Evolutionary conservation across 1,140 invertebrate species (phyloP).

Genomic region (Macrobrachium rosenbergii): DNA sequence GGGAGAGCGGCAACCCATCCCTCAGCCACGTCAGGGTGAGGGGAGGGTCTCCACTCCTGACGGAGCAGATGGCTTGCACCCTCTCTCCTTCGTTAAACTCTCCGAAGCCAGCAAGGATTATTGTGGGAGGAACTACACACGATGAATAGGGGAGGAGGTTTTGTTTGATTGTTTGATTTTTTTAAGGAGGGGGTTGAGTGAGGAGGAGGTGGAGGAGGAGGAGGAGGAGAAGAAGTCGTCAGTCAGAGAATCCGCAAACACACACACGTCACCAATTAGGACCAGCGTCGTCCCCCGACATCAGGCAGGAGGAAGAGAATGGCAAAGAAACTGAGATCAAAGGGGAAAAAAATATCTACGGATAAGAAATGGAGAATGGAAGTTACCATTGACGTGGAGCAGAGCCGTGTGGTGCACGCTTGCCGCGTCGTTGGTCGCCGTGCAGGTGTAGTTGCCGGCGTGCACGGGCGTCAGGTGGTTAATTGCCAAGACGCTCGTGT

Average conservation of each 20-base stretch:
- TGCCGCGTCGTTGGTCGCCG: slow-evolving; percentile 81
- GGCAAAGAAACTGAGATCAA: too few species aligned
- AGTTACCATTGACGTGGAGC: slow-evolving; percentile 79
- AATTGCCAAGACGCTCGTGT: slow-evolving; percentile 48
- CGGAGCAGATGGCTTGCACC: slow-evolving; percentile 74
- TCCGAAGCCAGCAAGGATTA: slow-evolving; percentile 66
- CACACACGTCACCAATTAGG: too few species aligned
- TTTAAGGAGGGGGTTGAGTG: too few species aligned
- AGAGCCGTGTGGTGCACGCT: slow-evolving; percentile 82
- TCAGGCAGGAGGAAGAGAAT: slow-evolving; percentile 10
- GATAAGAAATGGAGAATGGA: slow-evolving; percentile 72
- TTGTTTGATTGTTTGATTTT: too few species aligned
- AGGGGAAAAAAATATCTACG: too few species aligned
- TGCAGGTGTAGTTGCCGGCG: slow-evolving; percentile 85
- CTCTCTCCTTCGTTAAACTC: slow-evolving; percentile 66
- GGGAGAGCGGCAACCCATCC: slow-evolving; percentile 77
- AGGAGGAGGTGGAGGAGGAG: slow-evolving; percentile 17
- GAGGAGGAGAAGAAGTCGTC: background rate
- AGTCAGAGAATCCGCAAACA: background rate
- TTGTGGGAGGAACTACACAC: slow-evolving; percentile 65
- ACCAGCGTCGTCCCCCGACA: background rate
- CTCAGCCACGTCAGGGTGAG: slow-evolving; percentile 84
- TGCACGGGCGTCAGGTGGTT: slow-evolving; percentile 73
- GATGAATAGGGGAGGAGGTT: too few species aligned
- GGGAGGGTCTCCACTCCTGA: slow-evolving; percentile 83